These are phyloP conservation scores for Neopipo cinnamomea DNA, from an alignment of 2,113 vertebrate genomes.

Conservation along the genomic window DNA sequence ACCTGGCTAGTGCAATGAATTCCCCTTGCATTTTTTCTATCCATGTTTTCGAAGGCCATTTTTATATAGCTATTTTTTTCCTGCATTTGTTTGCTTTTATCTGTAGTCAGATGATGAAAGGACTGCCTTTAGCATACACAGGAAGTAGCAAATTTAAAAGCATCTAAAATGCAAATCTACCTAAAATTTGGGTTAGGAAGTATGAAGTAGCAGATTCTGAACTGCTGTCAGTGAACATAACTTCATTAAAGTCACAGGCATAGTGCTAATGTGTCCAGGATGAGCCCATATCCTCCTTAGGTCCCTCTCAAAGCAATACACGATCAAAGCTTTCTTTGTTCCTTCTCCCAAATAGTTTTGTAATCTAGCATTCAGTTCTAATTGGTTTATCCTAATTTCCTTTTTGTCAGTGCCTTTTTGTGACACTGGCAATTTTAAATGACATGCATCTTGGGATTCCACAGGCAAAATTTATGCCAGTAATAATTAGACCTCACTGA, in stretches of 20 bases:
- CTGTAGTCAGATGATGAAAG: not conserved
- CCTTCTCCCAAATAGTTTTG: conserved; percentile 31
- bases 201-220: not conserved
- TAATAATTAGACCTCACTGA: not conserved
- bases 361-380: conserved; percentile 5
- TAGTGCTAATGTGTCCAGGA: not conserved
- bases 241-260: not conserved
- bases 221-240: not conserved
- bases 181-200: not conserved
- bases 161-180: conserved; percentile 18
- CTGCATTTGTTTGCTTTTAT: conserved; percentile 20
- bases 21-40: not conserved
- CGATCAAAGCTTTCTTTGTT: conserved; percentile 56
- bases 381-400: conserved; percentile 29
- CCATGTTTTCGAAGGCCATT: conserved; percentile 11
- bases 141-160: not conserved
- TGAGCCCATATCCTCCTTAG: not conserved
- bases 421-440: conserved; percentile 16
- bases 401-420: conserved; percentile 36
- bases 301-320: conserved; percentile 22
- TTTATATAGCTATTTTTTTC: not conserved
- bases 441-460: not conserved
- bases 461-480: conserved; percentile 4
- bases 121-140: not conserved
- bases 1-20: not conserved